These are phyloP conservation scores for Sebastes aleutianus DNA, from an alignment of 2,797 vertebrate genomes.

Conservation along the genomic window DNA sequence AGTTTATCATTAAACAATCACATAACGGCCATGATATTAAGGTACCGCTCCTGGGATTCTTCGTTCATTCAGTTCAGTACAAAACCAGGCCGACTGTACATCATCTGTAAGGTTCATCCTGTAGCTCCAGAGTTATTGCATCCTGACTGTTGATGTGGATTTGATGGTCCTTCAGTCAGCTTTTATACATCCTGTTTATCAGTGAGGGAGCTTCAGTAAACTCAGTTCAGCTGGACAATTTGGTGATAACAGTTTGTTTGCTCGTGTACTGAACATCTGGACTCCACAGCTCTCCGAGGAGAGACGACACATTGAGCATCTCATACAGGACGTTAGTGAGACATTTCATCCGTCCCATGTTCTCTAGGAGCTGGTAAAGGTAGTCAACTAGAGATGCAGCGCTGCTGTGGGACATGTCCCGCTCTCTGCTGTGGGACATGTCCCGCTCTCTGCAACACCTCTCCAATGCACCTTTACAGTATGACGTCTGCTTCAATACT, in stretches of 20 bases:
- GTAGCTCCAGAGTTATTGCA: neutral
- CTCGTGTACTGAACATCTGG: neutral
- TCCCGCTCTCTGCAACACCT: neutral
- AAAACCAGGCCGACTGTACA: too few relatives aligned
- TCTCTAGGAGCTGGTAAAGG: neutral
- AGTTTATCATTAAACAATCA: too few relatives aligned
- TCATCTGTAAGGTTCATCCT: neutral
- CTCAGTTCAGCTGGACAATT: neutral
- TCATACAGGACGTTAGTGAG: neutral
- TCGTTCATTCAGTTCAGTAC: neutral
- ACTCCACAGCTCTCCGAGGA: neutral
- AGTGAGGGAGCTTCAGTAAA: neutral
- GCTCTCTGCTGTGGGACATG: neutral
- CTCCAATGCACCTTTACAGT: neutral
- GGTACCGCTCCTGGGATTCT: neutral
- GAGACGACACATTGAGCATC: neutral
- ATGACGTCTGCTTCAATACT: neutral
- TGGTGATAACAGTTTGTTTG: neutral
- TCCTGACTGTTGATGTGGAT: neutral
- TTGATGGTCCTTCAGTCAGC: neutral
- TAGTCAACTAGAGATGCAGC: neutral
- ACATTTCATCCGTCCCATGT: neutral
- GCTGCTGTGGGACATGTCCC: neutral
- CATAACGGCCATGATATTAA: neutral
- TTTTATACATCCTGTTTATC: neutral